These are phyloP conservation scores for Tenodera sinensis DNA, from an alignment of 2,888 invertebrate species.

Conservation along the genomic window DNA sequence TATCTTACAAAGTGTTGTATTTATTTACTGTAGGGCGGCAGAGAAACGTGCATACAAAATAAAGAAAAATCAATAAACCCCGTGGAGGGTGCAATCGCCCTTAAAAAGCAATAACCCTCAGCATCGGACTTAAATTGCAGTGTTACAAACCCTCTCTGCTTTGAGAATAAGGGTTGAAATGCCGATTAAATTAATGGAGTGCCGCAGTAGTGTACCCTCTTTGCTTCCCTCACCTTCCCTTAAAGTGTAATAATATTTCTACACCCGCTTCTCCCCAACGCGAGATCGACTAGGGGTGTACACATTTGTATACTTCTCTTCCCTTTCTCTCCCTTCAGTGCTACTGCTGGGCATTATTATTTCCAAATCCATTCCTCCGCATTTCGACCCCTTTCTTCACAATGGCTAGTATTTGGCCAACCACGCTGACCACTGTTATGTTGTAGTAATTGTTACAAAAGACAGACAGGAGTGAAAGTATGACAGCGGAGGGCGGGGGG, in stretches of 20 bases:
- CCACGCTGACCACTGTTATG: neutral
- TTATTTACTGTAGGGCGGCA: neutral
- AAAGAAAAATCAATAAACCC: neutral
- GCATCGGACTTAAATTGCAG: neutral
- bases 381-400: neutral
- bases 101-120: neutral
- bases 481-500: neutral
- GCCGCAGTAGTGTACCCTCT: neutral
- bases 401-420: neutral
- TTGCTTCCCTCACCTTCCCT: neutral
- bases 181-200: slow-evolving; percentile 23
- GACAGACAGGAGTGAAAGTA: neutral
- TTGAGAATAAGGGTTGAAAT: slow-evolving; percentile 8
- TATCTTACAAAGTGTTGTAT: too few species aligned
- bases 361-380: neutral
- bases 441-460: neutral
- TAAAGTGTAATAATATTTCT: neutral
- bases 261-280: neutral
- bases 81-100: neutral
- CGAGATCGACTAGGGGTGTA: neutral
- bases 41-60: neutral
- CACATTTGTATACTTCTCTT: neutral
- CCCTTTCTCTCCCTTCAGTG: neutral
- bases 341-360: neutral
- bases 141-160: neutral